Percentiles rank a stretch among this genome's conserved stretches.
Conservation (phyloP, 1,140 invertebrate species). For the Lepidurus arcticus region DNA sequence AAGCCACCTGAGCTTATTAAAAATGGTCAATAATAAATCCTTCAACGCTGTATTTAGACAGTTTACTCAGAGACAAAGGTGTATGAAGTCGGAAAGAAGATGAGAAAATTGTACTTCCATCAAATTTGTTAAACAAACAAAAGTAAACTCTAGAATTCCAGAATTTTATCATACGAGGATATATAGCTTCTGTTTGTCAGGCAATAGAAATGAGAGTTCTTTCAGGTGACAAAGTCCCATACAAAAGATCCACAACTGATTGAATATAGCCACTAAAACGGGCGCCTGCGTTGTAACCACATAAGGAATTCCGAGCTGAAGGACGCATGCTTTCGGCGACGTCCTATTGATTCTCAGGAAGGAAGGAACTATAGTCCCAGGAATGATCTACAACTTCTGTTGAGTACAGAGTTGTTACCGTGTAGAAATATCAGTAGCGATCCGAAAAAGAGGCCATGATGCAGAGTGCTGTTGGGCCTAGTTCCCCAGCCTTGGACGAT, state of each 20-base stretch:
- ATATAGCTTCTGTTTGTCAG: too few species aligned
- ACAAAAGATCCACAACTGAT: neutral
- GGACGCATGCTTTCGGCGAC: neutral
- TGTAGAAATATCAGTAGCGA: neutral
- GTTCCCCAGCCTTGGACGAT: slow-evolving; percentile 24
- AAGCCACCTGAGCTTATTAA: too few species aligned
- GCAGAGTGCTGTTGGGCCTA: neutral
- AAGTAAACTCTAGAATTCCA: neutral
- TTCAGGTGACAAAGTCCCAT: neutral
- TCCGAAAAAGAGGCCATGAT: slow-evolving; percentile 11
- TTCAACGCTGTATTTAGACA: too few species aligned
- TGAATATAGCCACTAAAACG: neutral
- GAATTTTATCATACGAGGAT: neutral
- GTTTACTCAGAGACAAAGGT: too few species aligned
- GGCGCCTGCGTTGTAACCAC: neutral
- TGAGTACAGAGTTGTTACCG: neutral
- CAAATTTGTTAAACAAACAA: too few species aligned
- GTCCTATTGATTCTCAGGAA: neutral
- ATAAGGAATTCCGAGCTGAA: neutral
- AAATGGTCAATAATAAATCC: too few species aligned
- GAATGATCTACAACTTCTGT: neutral
- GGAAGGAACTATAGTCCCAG: neutral
- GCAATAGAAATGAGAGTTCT: neutral
- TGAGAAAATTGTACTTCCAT: too few species aligned
- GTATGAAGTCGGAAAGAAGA: too few species aligned